These are phyloP conservation scores for Poeciliopsis presidionis DNA, from an alignment of 2,797 vertebrate genomes.

Conservation along the genomic window DNA sequence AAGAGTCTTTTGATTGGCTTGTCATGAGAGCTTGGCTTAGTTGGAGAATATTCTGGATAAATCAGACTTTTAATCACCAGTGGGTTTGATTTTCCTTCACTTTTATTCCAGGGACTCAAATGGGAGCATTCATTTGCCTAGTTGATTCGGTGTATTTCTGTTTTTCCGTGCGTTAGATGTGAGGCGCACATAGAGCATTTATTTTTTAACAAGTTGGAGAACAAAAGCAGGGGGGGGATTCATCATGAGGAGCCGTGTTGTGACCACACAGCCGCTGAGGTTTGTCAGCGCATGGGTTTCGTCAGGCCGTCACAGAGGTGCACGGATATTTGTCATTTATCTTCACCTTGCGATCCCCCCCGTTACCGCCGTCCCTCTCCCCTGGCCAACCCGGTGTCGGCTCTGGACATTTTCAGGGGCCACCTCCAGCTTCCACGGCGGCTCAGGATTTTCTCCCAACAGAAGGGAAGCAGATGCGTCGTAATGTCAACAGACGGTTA, in stretches of 20 bases:
- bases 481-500: conserved; percentile 74
- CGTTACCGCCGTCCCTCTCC: not conserved
- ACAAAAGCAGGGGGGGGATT: not conserved
- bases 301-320: conserved; percentile 56
- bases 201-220: conserved; percentile 29
- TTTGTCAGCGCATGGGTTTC: conserved; percentile 59
- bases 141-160: not conserved
- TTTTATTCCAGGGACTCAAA: conserved; percentile 14
- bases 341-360: conserved; percentile 44
- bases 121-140: not conserved
- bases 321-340: conserved; percentile 62
- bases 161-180: not conserved
- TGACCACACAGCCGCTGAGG: conserved; percentile 13
- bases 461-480: conserved; percentile 74
- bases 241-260: not conserved
- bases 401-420: conserved; percentile 72
- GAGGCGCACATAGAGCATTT: not conserved
- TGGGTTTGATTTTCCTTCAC: conserved; percentile 20
- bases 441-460: conserved; percentile 36
- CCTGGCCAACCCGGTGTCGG: conserved; percentile 28
- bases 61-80: conserved; percentile 33
- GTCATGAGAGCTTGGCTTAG: conserved; percentile 10
- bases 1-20: conserved; percentile 23
- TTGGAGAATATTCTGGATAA: conserved; percentile 5
- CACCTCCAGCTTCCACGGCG: conserved; percentile 36